Conservation (phyloP, 2,888 invertebrate species). For the Cantharis rufa region DNA sequence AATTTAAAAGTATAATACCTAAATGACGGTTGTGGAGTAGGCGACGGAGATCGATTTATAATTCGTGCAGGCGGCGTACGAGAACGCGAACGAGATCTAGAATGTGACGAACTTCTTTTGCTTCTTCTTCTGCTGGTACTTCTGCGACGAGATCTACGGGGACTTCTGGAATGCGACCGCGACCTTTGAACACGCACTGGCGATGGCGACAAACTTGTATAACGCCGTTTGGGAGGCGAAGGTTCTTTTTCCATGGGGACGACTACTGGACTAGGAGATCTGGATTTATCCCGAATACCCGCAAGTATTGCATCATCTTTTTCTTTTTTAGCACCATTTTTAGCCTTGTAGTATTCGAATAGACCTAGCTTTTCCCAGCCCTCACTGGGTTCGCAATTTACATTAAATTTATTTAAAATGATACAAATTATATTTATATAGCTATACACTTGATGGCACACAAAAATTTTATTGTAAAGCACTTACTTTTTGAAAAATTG, state of each 20-base stretch:
- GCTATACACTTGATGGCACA: constrained; percentile 1
- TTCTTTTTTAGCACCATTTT: constrained; percentile 85
- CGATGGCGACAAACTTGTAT: constrained; percentile 65
- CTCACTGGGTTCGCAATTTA: constrained; percentile 63
- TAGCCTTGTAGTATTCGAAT: constrained; percentile 97
- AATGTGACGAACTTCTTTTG: constrained; percentile 52
- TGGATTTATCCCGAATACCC: constrained; percentile 73
- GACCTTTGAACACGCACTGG: constrained; percentile 50
- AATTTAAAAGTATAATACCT: constrained; percentile 5
- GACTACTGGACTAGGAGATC: constrained; percentile 78
- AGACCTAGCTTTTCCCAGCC: constrained; percentile 98
- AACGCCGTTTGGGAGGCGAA: constrained; percentile 75
- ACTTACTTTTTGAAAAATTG: neutral
- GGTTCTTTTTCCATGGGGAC: constrained; percentile 73
- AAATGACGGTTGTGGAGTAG: constrained; percentile 6
- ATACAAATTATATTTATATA: neutral
- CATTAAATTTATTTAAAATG: constrained; percentile 22
- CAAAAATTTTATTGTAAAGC: neutral
- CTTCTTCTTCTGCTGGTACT: constrained; percentile 50
- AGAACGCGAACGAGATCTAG: constrained; percentile 55
- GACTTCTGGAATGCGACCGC: constrained; percentile 57
- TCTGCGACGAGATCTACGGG: constrained; percentile 40
- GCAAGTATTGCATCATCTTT: constrained; percentile 81
- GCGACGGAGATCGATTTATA: constrained; percentile 45
- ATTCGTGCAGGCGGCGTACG: constrained; percentile 54